Evolutionary conservation across 2,888 invertebrate species (phyloP), one percentile per base, ranked within the genome.

Genomic region (Parapristionchus giblindavisi): DNA sequence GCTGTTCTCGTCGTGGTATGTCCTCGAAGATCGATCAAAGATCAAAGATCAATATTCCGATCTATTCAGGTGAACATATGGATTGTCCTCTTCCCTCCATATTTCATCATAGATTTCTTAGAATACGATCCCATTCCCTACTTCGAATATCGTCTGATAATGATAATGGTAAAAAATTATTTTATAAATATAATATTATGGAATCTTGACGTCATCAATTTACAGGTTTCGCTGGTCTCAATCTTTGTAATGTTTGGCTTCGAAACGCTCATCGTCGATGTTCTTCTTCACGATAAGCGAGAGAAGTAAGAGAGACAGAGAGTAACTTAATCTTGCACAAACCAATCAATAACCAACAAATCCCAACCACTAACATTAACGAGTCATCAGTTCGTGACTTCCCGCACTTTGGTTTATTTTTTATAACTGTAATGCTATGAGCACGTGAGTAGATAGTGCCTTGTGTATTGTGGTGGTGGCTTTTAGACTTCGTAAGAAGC

Each of bases 41-140:
- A n/a, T 6, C n/a, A 54, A 54, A 14, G n/a, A 6, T 14, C 11
- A 58, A n/a, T 8, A 58, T 21, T 27, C 29, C n/a, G 8, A 29
- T 4, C n/a, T 6, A 34, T 32, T 40, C 56, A 73, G 73, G 40
- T 61, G 24, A 73, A 73, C 36, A 34, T 61, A 24, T 43, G 32
- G 43, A 77, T 85, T n/a, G 81, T 80, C 11, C 75, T 85, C 34
- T 54, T 77, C 29, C 78, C 78, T 34, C 80, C 85, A 1, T 52
- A 77, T n/a, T 85, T 82, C 65, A 54, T 83, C 38, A 77, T 77
- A 54, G 51, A 51, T 11, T 83, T 79, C 75, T 70, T 86, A 29
- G 85, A 85, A 52, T 85, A 80, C 76, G 84, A 83, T 52, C 81
- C 83, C 8, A 82, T 86, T 73, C 85, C 85, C 24, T 84, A 81